Base-by-base conservation (phyloP, 2,888 invertebrate genomes). In the Koerneria pararmatus region DNA sequence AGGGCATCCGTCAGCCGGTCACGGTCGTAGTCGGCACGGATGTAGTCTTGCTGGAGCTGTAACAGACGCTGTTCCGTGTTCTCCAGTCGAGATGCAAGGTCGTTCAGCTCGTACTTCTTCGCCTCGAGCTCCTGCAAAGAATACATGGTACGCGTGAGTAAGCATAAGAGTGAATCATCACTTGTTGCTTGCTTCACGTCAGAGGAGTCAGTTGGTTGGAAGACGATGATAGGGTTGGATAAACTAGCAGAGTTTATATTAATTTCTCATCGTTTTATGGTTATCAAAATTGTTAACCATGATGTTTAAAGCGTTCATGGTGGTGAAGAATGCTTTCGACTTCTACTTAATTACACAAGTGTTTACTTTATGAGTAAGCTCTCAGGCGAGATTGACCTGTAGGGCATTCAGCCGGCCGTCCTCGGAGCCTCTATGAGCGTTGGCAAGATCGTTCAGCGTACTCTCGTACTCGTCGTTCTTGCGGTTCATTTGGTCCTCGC, bases 381-480 rank as follows among this genome's bases (percentile, higher is more conserved):
- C 8, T 11, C 41, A 8, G 15, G 15, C 8, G 41, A 11, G 15
- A 11, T 15, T 67, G 53, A 75, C 77, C 63, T 82, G 80, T 19
- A 80, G 63, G 6, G 80, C 79, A 65, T 78, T 79, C 53, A 82
- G 73, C n/a, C 82, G 73, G 3, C 76, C 78, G 67, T 82, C 82
- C 53, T 82, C 82, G 29, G 78, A 71, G 11, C 71, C 72, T 22
- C 82, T 69, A 32, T 82, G 82, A 15, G 79, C 77, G 56, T 79
- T 78, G 41, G 79, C 72, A 65, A 82, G 71, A 57, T 82, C 80
- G 46, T 80, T 79, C 56, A 82, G 70, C 6, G 80, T 77, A 0
- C 72, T 73, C 51, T 79, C 77, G 69, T 79, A 82, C 62, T 82
- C 82, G 56, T 82, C 82, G 24, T 74, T 78, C 69, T 82, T 82